These are phyloP conservation scores for Lithophane socia DNA, from an alignment of 2,888 invertebrate genomes.

Conservation along the genomic window DNA sequence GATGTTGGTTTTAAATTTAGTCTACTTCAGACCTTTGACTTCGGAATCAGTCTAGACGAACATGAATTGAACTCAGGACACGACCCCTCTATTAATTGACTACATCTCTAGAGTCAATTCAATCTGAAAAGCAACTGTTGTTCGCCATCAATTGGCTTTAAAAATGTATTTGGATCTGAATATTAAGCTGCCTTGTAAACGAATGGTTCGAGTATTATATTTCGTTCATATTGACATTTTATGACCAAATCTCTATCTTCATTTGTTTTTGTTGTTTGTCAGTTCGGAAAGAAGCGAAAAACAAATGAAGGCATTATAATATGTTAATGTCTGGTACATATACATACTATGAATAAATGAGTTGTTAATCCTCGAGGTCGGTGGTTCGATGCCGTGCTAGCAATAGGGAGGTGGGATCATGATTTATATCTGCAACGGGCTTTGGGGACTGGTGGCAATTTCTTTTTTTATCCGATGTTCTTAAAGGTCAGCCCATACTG, in stretches of 20 bases:
- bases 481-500: conserved; percentile 56
- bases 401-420: conserved; percentile 61
- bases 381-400: conserved; percentile 64
- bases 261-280: conserved; percentile 37
- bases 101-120: background rate
- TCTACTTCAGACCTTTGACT: background rate
- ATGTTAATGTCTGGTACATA: conserved; percentile 67
- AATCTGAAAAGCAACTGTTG: background rate
- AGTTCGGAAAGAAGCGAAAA: conserved; percentile 48
- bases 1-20: background rate
- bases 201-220: background rate
- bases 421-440: conserved; percentile 66
- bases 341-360: conserved; percentile 73
- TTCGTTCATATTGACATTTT: conserved; percentile 25
- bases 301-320: conserved; percentile 72
- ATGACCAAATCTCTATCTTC: conserved; percentile 17
- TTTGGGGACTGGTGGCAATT: conserved; percentile 53
- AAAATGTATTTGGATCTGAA: background rate
- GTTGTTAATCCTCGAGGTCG: conserved; percentile 71
- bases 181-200: background rate
- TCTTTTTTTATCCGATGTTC: conserved; percentile 43
- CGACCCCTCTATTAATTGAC: background rate
- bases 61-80: background rate
- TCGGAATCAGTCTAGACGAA: no score
- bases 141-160: background rate